These are phyloP conservation scores for Chironomus tepperi DNA, from an alignment of 1,140 invertebrate genomes.

Conservation along the genomic window DNA sequence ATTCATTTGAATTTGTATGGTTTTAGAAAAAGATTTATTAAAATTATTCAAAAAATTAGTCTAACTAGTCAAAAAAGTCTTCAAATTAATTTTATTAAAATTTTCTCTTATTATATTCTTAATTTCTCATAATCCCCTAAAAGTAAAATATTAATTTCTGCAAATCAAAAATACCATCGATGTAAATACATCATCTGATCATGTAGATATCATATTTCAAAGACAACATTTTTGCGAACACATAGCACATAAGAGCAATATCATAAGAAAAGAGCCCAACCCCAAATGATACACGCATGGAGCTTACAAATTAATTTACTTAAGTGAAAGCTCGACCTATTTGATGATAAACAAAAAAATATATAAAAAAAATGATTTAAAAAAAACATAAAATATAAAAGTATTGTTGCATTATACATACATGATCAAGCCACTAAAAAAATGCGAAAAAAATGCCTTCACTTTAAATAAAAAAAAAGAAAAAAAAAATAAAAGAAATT, in stretches of 20 bases:
- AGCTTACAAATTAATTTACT: slow-evolving; percentile 4
- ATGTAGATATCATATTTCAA: too few species aligned
- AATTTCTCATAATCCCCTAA: too few species aligned
- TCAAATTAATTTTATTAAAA: too few species aligned
- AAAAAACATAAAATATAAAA: too few species aligned
- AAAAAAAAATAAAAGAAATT: slow-evolving; percentile 15
- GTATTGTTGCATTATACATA: background rate
- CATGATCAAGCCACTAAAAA: slow-evolving; percentile 11
- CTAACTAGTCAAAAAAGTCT: too few species aligned
- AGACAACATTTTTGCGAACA: background rate
- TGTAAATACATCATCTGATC: too few species aligned
- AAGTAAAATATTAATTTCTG: too few species aligned
- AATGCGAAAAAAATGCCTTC: slow-evolving; percentile 22
- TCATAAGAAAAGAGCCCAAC: background rate
- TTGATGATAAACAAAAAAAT: background rate
- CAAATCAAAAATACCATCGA: too few species aligned
- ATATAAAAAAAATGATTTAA: background rate
- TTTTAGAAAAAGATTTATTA: too few species aligned
- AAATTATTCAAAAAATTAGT: too few species aligned
- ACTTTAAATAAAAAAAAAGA: background rate
- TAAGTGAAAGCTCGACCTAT: slow-evolving; percentile 10
- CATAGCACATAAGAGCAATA: background rate
- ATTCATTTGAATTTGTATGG: too few species aligned
- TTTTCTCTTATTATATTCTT: too few species aligned
- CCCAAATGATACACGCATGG: background rate